Conservation (phyloP, 1,140 invertebrate genomes). For the Eufriesea mexicana region DNA sequence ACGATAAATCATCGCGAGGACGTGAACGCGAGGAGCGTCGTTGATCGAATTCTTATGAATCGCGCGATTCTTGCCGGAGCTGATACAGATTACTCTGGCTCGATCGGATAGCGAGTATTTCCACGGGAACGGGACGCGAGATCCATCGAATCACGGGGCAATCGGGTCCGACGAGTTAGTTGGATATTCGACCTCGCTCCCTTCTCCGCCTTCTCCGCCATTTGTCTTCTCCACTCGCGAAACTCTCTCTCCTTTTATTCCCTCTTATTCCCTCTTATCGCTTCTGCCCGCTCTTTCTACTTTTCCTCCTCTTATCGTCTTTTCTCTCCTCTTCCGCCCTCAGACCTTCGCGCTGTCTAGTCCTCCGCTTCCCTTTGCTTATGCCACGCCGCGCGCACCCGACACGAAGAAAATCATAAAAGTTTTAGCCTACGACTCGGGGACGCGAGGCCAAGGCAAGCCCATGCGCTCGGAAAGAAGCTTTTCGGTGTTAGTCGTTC, state of each 20-base stretch:
- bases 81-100: slow-evolving; percentile 36
- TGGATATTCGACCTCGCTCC: slow-evolving; percentile 60
- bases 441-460: slow-evolving; percentile 28
- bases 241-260: not conserved
- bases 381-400: slow-evolving; percentile 31
- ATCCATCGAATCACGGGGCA: slow-evolving; percentile 61
- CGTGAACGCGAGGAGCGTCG: not conserved
- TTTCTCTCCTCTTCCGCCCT: not conserved
- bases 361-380: not conserved
- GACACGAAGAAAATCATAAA: slow-evolving; percentile 72
- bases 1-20: not conserved
- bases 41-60: slow-evolving; percentile 40
- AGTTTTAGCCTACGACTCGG: slow-evolving; percentile 68
- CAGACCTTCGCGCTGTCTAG: not conserved
- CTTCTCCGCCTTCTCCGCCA: slow-evolving; percentile 35
- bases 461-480: slow-evolving; percentile 48
- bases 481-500: slow-evolving; percentile 59
- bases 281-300: not conserved
- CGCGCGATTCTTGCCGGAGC: slow-evolving; percentile 4
- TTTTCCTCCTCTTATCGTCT: not conserved
- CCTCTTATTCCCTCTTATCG: not conserved
- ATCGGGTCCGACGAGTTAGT: slow-evolving; percentile 61
- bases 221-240: slow-evolving; percentile 59
- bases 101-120: slow-evolving; percentile 35
- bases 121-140: slow-evolving; percentile 23